phyloP scores from a whole-genome alignment of 2,113 vertebrate species.

The Oenanthe melanoleuca region DNA sequence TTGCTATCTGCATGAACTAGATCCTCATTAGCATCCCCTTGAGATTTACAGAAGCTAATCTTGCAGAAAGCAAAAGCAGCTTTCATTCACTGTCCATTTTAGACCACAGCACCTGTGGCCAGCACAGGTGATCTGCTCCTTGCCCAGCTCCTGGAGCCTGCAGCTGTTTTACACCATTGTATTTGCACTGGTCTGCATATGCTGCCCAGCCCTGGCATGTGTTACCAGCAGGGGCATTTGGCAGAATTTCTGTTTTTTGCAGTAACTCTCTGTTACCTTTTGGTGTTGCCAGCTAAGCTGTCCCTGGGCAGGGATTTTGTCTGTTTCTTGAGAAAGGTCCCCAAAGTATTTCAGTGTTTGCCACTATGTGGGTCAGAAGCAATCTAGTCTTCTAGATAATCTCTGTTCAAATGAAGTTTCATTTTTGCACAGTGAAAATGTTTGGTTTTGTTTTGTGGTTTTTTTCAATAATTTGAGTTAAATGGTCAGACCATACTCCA shows the following conservation, averaged over 20 bases:
- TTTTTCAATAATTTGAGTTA: neutral
- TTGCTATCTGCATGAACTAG: neutral
- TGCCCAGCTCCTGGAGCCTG: neutral
- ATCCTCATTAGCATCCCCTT: neutral
- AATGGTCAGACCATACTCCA: neutral
- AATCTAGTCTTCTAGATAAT: neutral
- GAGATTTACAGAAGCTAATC: neutral
- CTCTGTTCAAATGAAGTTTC: neutral
- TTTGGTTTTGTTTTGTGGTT: neutral
- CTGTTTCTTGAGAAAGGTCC: neutral
- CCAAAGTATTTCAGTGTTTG: neutral
- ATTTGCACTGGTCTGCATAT: neutral
- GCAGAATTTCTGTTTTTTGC: neutral
- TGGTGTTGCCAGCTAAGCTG: neutral
- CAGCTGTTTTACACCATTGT: neutral
- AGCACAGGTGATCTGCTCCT: neutral
- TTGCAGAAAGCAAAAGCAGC: neutral
- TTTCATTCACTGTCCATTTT: neutral
- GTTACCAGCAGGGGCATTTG: neutral
- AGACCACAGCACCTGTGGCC: neutral
- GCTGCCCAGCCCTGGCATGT: neutral
- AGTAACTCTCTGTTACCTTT: neutral
- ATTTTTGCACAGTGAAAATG: neutral
- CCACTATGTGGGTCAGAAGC: neutral
- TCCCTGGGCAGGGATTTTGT: neutral